These are phyloP conservation scores for Ennomos erosarius DNA, from an alignment of 2,888 invertebrate species.

Conservation along the genomic window DNA sequence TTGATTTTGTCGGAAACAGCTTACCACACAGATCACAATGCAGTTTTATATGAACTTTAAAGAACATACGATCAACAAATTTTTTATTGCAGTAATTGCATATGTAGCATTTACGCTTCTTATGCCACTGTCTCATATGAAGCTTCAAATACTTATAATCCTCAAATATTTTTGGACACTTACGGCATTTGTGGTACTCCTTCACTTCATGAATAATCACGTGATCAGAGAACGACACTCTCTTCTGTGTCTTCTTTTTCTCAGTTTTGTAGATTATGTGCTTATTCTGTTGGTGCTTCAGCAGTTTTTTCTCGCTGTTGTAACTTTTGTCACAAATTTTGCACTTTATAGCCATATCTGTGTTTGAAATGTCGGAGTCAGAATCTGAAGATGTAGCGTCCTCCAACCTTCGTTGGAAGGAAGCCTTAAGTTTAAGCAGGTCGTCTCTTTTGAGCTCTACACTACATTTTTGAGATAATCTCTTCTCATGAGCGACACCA, in stretches of 20 bases:
- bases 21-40: conserved; percentile 69
- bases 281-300: conserved; percentile 67
- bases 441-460: conserved; percentile 58
- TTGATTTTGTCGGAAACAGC: conserved; percentile 53
- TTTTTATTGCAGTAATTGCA: conserved; percentile 72
- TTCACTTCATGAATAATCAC: conserved; percentile 70
- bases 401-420: conserved; percentile 20
- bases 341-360: conserved; percentile 57
- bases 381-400: conserved; percentile 38
- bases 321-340: conserved; percentile 71
- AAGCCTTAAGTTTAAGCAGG: conserved; percentile 49
- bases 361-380: conserved; percentile 46
- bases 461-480: conserved; percentile 50
- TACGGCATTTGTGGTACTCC: conserved; percentile 72
- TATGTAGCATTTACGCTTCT: conserved; percentile 75
- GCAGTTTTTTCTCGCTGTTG: conserved; percentile 59
- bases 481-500: conserved; percentile 27
- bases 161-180: conserved; percentile 70
- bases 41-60: conserved; percentile 74
- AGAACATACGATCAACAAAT: conserved; percentile 70
- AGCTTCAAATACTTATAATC: conserved; percentile 57
- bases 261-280: conserved; percentile 61
- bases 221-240: conserved; percentile 73
- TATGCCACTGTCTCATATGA: conserved; percentile 66
- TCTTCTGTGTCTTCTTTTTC: conserved; percentile 60